These are phyloP conservation scores for Solenodon paradoxus DNA, from an alignment of 2,113 vertebrate species.

Conservation along the genomic window DNA sequence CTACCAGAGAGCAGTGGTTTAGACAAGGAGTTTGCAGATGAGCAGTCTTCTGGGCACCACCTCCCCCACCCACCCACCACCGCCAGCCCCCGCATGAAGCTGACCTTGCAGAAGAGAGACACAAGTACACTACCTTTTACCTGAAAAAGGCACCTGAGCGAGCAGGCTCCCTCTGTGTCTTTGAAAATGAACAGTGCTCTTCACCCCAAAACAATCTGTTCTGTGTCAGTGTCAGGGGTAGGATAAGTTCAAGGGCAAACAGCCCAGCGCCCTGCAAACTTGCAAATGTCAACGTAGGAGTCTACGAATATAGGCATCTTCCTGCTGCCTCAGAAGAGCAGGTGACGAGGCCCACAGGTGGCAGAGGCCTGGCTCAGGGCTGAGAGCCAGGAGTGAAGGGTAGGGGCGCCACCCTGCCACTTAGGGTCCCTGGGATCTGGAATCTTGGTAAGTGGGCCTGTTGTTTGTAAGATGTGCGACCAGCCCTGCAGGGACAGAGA, in stretches of 20 bases:
- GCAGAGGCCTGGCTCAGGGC: background rate
- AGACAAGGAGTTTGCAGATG: no score
- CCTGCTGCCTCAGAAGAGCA: background rate
- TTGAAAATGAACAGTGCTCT: background rate
- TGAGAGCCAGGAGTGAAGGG: background rate
- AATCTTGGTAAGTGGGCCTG: background rate
- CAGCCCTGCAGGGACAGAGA: background rate
- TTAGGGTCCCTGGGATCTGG: background rate
- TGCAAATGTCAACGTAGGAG: background rate
- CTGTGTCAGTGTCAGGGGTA: fast-evolving
- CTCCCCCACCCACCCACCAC: fast-evolving
- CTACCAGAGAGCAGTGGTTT: background rate
- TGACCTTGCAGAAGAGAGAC: background rate
- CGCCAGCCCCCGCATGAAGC: no score
- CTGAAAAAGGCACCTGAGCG: background rate
- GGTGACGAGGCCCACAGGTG: fast-evolving
- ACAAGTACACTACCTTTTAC: background rate
- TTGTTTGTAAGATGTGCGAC: no score
- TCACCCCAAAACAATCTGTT: no score
- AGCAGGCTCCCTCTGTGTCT: background rate
- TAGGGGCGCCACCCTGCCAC: no score
- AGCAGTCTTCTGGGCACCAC: background rate
- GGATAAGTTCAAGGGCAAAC: background rate
- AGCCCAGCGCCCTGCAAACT: fast-evolving
- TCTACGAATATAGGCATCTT: background rate